Evolutionary conservation across 2,797 vertebrate genomes (phyloP), one percentile per base, ranked within the genome.

Genomic region (Fistularia commersonii): DNA sequence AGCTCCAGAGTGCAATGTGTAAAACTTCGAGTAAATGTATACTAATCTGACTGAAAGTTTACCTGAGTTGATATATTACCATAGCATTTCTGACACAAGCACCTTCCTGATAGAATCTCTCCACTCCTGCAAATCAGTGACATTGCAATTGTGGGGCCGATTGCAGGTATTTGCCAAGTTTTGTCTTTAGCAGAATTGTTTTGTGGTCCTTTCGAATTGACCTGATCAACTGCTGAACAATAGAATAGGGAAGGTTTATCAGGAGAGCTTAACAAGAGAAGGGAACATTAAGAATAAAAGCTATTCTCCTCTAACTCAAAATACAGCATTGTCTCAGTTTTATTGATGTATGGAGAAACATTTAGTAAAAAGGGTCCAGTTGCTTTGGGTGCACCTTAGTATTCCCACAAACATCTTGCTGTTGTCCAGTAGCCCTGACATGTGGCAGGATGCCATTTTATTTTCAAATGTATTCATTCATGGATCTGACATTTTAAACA

Each of bases 381-480:
- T 58, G 59, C 63, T 74, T 73, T 55, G 44, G 56, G 66, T 74
- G 56, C 67, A 14, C 58, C 37, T 15, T 48, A 74, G 43, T 48
- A 32, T 64, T 72, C 72, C 48, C 53, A 57, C 62, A 50, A 52
- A 58, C 61, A 54, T 71, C 40, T 62, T 23, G 23, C 23, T 23
- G 2, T 23, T 23, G 23, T 47, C 7, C 36, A 75, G 53, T 51
- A 63, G 51, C 45, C 42, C 48, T 61, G 57, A 63, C 6, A 59
- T 34, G 74, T 86, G 64, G 81, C 82, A 72, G 65, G 65, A 45
- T 72, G 72, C 52, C 74, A 66, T 82, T 81, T 85, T 80, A 77
- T 81, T 86, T 85, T 76, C 72, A 72, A 64, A 82, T 83, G 75
- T 78, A 84, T 82, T 81, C 83, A 85, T 88, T 86, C 81, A 85